Conservation (phyloP, 2,113 vertebrate species). For the Pantherophis guttatus region DNA sequence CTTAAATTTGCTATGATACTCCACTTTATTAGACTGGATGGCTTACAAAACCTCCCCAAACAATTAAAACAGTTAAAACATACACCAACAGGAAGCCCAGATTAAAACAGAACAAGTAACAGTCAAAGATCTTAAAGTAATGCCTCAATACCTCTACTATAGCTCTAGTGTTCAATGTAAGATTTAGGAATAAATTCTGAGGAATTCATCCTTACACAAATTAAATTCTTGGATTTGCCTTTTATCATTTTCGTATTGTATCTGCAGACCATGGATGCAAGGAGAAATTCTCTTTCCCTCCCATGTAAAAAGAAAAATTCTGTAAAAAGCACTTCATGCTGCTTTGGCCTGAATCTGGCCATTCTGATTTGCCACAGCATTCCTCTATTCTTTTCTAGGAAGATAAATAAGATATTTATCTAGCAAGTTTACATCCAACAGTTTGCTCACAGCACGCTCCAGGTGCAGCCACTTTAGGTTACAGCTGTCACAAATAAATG, state of each 20-base stretch:
- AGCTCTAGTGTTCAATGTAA: not conserved
- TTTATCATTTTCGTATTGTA: not conserved
- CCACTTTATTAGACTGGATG: not conserved
- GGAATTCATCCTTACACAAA: not conserved
- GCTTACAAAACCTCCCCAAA: not conserved
- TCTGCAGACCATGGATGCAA: not conserved
- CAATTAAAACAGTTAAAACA: not conserved
- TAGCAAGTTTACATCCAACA: not conserved
- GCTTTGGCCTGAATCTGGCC: not conserved
- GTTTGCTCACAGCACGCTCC: not conserved
- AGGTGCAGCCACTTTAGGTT: not conserved
- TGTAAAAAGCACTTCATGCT: not conserved
- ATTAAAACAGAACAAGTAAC: not conserved
- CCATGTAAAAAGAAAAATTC: not conserved
- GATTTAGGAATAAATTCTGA: not conserved
- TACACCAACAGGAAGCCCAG: not conserved
- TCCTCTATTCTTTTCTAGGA: not conserved
- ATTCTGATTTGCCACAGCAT: not conserved
- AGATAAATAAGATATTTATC: conserved; percentile 10
- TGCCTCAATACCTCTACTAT: not conserved
- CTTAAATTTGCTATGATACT: not conserved
- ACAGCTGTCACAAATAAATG: not conserved
- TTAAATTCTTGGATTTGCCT: not conserved
- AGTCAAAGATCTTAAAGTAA: not conserved
- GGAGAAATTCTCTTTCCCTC: not conserved